These are phyloP conservation scores for Triplophysa yarkandensis DNA, from an alignment of 2,797 vertebrate species.

Conservation along the genomic window DNA sequence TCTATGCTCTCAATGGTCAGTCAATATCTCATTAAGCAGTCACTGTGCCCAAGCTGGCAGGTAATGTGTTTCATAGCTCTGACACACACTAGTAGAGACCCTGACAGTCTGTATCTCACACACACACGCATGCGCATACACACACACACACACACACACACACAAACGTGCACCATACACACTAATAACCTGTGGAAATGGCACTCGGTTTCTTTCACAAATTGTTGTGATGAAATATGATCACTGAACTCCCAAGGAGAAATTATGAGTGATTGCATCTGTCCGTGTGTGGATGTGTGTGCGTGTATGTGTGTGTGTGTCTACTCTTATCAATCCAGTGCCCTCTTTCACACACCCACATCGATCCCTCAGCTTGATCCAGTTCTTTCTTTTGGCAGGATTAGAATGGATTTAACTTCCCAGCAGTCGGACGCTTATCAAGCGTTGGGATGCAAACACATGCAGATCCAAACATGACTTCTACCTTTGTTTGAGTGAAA, in stretches of 20 bases:
- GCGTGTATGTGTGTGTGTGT: background rate
- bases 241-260: constrained; percentile 31
- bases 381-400: constrained; percentile 37
- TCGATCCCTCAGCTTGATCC: constrained; percentile 27
- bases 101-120: constrained; percentile 35
- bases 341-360: constrained; percentile 18
- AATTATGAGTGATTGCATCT: background rate
- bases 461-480: background rate
- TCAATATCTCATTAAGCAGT: constrained; percentile 84
- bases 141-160: constrained; percentile 39
- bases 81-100: constrained; percentile 42
- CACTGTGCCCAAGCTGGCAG: constrained; percentile 68
- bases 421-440: background rate
- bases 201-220: constrained; percentile 65
- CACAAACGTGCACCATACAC: constrained; percentile 59
- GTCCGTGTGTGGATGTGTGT: background rate
- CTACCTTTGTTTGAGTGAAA: background rate
- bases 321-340: constrained; percentile 29
- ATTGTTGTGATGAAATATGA: constrained; percentile 43
- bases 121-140: constrained; percentile 1
- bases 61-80: constrained; percentile 67
- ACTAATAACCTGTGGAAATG: constrained; percentile 75
- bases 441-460: background rate
- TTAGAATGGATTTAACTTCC: constrained; percentile 1
- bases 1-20: constrained; percentile 80